A percentile compares a stretch with the other conserved stretches of the same genome.
phyloP scores from a whole-genome alignment of 1,140 invertebrate species.

The Nomia melanderi region DNA sequence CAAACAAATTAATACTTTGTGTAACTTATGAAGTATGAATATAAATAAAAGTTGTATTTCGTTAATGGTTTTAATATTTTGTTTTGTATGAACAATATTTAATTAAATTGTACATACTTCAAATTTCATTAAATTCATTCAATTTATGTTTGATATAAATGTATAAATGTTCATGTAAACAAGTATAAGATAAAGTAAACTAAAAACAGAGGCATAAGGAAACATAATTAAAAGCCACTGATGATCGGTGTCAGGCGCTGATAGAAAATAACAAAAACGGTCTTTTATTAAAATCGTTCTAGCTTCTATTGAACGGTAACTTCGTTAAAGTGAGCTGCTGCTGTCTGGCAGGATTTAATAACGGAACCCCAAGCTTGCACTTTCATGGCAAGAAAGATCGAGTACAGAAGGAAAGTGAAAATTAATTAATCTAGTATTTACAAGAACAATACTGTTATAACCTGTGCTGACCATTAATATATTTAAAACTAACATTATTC shows the following conservation, averaged over 20 bases:
- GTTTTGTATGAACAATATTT: too few species aligned
- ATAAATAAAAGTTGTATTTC: too few species aligned
- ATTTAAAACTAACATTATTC: neutral
- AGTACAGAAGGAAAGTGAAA: neutral
- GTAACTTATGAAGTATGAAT: too few species aligned
- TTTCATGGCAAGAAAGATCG: neutral
- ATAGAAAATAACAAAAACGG: neutral
- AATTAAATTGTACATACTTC: too few species aligned
- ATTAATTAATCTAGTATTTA: neutral
- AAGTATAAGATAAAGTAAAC: too few species aligned
- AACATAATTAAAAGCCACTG: neutral
- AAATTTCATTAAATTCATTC: too few species aligned
- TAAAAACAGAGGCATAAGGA: neutral
- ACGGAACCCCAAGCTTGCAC: neutral
- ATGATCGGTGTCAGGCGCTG: neutral
- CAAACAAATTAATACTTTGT: too few species aligned
- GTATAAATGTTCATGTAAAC: too few species aligned
- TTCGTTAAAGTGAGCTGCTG: neutral
- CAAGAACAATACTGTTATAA: neutral
- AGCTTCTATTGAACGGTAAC: conserved; percentile 23
- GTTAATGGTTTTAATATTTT: too few species aligned
- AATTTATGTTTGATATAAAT: too few species aligned
- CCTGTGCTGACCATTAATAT: neutral
- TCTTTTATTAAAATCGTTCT: conserved; percentile 4
- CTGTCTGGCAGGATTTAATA: neutral